Conservation (phyloP, 2,797 vertebrate species). For the Lacerta viridis region DNA sequence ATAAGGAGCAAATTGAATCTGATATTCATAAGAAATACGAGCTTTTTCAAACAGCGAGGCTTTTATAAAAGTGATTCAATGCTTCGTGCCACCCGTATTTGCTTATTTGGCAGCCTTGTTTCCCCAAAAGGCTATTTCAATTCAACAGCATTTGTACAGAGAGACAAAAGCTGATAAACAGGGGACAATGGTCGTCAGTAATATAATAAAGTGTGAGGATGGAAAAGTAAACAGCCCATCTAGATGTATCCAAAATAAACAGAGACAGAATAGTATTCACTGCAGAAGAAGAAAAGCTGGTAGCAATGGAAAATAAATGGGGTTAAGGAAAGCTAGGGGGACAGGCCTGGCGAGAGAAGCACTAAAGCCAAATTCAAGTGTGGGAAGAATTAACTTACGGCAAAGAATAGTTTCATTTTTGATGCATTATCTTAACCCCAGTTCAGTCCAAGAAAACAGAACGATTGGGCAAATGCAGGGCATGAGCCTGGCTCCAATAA, state of each 20-base stretch:
- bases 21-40: conserved; percentile 37
- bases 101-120: conserved; percentile 65
- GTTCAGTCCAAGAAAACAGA: neutral
- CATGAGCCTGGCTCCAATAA: neutral
- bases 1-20: conserved; percentile 31
- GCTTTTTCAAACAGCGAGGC: conserved; percentile 31
- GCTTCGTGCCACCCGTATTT: conserved; percentile 55
- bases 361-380: neutral
- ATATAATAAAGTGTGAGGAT: conserved; percentile 54
- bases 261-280: conserved; percentile 43
- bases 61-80: conserved; percentile 61
- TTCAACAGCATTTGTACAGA: conserved; percentile 59
- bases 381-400: conserved; percentile 17
- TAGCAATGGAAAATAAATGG: conserved; percentile 40
- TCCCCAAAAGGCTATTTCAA: conserved; percentile 59
- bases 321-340: conserved; percentile 39
- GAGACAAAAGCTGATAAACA: conserved; percentile 64
- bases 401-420: neutral
- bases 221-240: conserved; percentile 61
- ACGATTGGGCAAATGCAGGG: neutral
- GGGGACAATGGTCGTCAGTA: conserved; percentile 51
- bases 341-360: neutral
- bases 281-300: conserved; percentile 18
- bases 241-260: conserved; percentile 51
- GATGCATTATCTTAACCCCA: neutral